phyloP scores from a whole-genome alignment of 2,797 vertebrate species.

The Botia almorhae region DNA sequence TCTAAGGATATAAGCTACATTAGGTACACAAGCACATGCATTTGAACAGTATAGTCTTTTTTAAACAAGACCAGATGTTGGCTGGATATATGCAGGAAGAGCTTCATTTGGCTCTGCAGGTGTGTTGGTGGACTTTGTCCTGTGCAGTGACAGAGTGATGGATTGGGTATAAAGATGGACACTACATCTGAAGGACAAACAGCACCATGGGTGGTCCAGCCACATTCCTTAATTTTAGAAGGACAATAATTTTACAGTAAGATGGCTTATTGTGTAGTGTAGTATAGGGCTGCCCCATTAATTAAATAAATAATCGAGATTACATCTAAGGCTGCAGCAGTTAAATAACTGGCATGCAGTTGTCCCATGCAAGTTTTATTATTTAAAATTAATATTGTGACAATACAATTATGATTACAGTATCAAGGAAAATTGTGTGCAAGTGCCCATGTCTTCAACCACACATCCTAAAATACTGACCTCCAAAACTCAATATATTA shows the following conservation, averaged over 20 bases:
- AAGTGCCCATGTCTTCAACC: not conserved
- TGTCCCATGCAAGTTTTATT: not conserved
- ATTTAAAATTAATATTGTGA: not conserved
- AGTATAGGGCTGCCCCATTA: not conserved
- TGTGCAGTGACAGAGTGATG: conserved; percentile 30
- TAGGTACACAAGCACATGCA: conserved; percentile 16
- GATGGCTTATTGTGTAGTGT: not conserved
- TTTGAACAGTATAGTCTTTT: conserved; percentile 3
- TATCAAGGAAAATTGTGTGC: not conserved
- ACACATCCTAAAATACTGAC: not conserved
- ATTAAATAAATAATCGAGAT: no score
- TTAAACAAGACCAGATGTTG: conserved; percentile 13
- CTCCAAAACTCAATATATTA: not conserved
- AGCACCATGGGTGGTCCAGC: not conserved
- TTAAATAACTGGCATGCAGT: not conserved
- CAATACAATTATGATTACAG: not conserved
- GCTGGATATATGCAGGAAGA: not conserved
- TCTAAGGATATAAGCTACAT: conserved; percentile 20
- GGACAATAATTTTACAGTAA: not conserved
- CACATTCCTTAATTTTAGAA: not conserved
- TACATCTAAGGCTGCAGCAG: no score
- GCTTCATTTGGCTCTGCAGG: conserved; percentile 17
- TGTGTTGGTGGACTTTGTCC: conserved; percentile 14
- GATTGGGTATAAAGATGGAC: conserved; percentile 18
- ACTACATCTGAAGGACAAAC: conserved; percentile 14